Conservation (phyloP, 2,797 vertebrate genomes). For the Holocentrus rufus region DNA sequence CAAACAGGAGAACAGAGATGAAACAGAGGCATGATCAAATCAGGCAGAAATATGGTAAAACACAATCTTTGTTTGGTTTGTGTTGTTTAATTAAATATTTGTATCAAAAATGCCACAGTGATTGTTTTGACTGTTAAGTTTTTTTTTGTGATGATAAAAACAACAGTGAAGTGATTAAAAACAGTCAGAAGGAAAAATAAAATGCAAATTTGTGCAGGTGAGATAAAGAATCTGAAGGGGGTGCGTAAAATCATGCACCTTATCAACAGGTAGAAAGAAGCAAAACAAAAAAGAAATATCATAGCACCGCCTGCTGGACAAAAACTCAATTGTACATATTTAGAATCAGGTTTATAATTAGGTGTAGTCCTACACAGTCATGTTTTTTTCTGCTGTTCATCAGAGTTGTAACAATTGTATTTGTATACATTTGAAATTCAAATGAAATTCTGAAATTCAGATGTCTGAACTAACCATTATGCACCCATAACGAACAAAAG, state of each 20-base stretch:
- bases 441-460: too few relatives aligned
- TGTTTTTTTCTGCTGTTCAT: too few relatives aligned
- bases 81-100: constrained; percentile 11
- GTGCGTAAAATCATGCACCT: background rate
- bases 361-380: background rate
- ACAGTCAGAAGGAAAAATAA: background rate
- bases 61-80: background rate
- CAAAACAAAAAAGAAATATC: background rate
- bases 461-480: too few relatives aligned
- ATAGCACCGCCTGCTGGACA: constrained; percentile 62
- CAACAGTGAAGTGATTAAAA: constrained; percentile 6
- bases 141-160: constrained; percentile 9
- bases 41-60: constrained; percentile 92
- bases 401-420: too few relatives aligned
- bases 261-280: background rate
- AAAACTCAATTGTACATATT: background rate
- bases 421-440: too few relatives aligned
- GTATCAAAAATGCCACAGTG: background rate
- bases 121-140: background rate
- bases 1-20: constrained; percentile 91
- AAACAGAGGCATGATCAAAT: constrained; percentile 94
- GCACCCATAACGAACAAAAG: background rate
- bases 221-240: background rate
- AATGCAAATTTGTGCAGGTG: background rate
- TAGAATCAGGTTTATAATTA: background rate